Base-by-base conservation (phyloP, 2,113 vertebrate genomes). In the Thinocorus orbignyianus region DNA sequence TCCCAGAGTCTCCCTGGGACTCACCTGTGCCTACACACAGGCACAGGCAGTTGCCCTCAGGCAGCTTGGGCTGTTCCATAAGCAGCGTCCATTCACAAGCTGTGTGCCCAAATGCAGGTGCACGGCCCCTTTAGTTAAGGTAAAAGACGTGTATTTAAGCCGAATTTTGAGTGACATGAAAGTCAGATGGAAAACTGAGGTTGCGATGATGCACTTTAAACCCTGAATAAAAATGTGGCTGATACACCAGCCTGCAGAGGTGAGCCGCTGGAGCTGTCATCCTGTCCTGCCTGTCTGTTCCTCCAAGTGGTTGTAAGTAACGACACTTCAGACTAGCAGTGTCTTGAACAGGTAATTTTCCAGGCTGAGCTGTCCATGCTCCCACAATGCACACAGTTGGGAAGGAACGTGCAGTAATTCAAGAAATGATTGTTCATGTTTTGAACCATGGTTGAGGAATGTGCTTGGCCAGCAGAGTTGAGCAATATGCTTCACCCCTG, bases 341-440 rank as follows among this genome's bases (percentile, higher is more conserved):
- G 28, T 64, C 60, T 92, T 7, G 1, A 65, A 26, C 1, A 74
- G 30, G 14, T 89, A 20, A 7, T 18, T 91, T 85, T 90, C 78
- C 54, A 71, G 60, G 28, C n/a, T 69, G 6, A 55, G 77, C 52
- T 62, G 26, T 48, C 49, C 48, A 3, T 62, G 26, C 7, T 3
- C 8, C 22, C 1, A 1, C 69, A 35, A n/a, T 30, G 51, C 19
- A 13, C 1, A 6, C 11, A 33, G 20, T 22, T 22, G 28, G 26
- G 22, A 49, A 51, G 52, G 31, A 87, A 28, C 2, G 0, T 62
- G 58, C 49, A 7, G 3, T 13, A 28, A 57, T 39, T 89, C 51
- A 49, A 30, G 33, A 88, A 80, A 16, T 1, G 0, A 13, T 78
- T 77, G 20, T 39, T 90, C 48, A 60, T 7, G 6, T 51, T 73